Conservation (phyloP, 2,797 vertebrate genomes). For the Bradypodion pumilum region DNA sequence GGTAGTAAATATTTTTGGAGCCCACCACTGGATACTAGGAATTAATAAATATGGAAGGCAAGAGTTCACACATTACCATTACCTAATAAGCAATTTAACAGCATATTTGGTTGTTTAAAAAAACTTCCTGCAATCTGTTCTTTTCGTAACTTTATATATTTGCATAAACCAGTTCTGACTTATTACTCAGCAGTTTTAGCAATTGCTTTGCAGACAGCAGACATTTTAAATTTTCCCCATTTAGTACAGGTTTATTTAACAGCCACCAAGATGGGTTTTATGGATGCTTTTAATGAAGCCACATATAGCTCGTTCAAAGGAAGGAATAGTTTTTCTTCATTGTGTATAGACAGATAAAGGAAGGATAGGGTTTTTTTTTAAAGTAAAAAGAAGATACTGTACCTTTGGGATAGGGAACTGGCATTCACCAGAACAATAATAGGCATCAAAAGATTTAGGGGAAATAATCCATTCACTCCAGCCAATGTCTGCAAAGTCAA, state of each 20-base stretch:
- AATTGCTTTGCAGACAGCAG: constrained; percentile 15
- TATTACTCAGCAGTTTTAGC: constrained; percentile 43
- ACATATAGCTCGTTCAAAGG: constrained; percentile 2
- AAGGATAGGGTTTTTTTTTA: neutral
- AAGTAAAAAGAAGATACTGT: constrained; percentile 40
- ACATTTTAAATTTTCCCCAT: constrained; percentile 16
- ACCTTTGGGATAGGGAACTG: constrained; percentile 99
- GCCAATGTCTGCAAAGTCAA: constrained; percentile 97
- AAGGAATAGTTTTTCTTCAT: constrained; percentile 7
- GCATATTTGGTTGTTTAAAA: constrained; percentile 42
- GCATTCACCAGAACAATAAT: constrained; percentile 95
- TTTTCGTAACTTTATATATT: constrained; percentile 13
- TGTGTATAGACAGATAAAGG: neutral
- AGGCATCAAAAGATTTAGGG: constrained; percentile 95
- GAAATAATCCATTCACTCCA: constrained; percentile 99
- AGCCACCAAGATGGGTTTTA: constrained; percentile 40
- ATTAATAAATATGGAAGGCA: no score
- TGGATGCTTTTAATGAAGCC: neutral
- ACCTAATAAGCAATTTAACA: constrained; percentile 9
- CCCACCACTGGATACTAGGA: no score
- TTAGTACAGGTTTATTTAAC: constrained; percentile 11
- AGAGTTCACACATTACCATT: constrained; percentile 40
- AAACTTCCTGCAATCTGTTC: constrained; percentile 12
- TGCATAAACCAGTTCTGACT: constrained; percentile 20
- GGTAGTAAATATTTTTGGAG: no score